Percentiles rank a stretch among this genome's conserved stretches.
Evolutionary conservation across 2,113 vertebrate species (phyloP).

Genomic region (Asarcornis scutulata): DNA sequence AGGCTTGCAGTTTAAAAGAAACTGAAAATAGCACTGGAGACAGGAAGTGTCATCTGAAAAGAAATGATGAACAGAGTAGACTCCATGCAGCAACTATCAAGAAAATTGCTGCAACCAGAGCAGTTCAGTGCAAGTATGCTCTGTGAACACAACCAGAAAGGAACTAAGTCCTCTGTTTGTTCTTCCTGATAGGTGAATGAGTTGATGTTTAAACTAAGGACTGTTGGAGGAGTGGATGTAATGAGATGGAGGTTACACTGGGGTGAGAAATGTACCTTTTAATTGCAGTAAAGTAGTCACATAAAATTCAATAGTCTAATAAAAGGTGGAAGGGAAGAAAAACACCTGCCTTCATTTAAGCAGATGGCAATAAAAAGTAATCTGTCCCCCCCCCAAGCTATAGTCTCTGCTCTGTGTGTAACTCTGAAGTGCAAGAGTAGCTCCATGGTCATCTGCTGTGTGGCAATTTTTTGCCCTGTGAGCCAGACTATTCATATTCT

Average conservation of each 20-base stretch:
- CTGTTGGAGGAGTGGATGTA: background rate
- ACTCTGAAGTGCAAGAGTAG: background rate
- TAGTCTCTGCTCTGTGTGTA: background rate
- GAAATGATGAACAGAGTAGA: background rate
- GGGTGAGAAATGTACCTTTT: slow-evolving; percentile 15
- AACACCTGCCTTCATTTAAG: background rate
- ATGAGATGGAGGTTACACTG: background rate
- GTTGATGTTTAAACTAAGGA: background rate
- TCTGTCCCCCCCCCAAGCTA: background rate
- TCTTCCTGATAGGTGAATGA: background rate
- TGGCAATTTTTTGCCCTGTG: background rate
- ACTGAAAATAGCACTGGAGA: background rate
- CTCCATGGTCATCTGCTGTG: background rate
- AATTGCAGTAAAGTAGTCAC: background rate
- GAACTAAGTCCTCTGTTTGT: background rate
- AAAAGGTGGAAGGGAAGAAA: background rate
- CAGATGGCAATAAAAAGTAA: background rate
- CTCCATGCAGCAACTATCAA: background rate
- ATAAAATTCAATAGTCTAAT: background rate
- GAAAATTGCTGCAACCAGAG: background rate
- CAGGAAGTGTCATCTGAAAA: background rate
- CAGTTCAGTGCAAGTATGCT: background rate
- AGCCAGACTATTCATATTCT: background rate
- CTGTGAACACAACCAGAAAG: background rate
- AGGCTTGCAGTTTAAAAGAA: background rate